Evolutionary conservation across 2,888 invertebrate genomes (phyloP), one percentile per base, ranked within the genome.

Genomic region (Xestia sexstrigata): DNA sequence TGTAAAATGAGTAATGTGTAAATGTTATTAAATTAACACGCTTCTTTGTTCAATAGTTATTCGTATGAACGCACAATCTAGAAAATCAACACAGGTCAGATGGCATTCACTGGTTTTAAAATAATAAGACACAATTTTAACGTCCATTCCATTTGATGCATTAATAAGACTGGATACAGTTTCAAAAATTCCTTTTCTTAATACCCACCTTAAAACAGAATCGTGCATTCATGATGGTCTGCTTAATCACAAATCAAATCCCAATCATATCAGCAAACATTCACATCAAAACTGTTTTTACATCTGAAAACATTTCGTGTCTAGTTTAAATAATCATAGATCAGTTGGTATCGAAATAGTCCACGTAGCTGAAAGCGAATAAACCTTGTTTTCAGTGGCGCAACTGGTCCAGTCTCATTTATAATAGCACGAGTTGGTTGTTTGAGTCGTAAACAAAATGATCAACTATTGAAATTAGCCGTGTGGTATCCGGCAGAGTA

Each of bases 371-470:
- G n/a, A 66, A 74, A 65, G 5, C 45, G 23, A 71, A 66, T 47
- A 13, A 47, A 65, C n/a, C 60, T 62, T 58, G 62, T 71, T 67
- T 75, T 80, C 17, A 76, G 49, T 82, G 47, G 66, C 49, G 30
- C 66, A 85, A 77, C 55, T 76, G 58, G 71, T 74, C 71, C 35
- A 39, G 11, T 63, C 71, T 63, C 76, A 76, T 85, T 85, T 71
- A 52, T 69, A 23, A n/a, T 49, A 55, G 49, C 20, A 6, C 45
- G 30, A 49, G 20, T 58, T 76, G 68, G 20, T 58, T 76, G 68
- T 76, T 74, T 49, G 49, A 52, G 62, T 72, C 62, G 52, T 62
- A 70, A 66, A 84, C 76, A 81, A 70, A 83, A 80, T 75, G 8
- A 80, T 80, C n/a, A 35, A 80, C n/a, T n/a, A n/a, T n/a, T n/a